Evolutionary conservation across 1,140 invertebrate genomes (phyloP), one percentile per base, ranked within the genome.

Genomic region (Oppia nitens): DNA sequence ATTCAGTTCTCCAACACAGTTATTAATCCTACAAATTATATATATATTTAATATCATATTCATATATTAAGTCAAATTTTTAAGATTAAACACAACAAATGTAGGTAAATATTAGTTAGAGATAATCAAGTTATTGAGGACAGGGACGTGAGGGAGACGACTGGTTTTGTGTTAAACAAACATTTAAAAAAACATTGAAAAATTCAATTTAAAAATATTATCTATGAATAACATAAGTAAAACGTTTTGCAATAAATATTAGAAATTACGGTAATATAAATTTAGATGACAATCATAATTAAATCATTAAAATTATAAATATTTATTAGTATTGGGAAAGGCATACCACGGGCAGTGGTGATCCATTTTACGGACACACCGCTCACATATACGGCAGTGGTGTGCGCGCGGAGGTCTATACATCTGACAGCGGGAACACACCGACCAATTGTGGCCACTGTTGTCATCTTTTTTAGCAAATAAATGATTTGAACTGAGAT

Each of bases 1-100:
- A 79, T 99, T 99, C 68, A 89, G 92, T 75, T 98, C 93, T 4
- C 95, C 96, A 3, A 99, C 93, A 76, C 96, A 99, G 72, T 99
- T 99, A 69, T 98, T 98, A 0, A 98, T 87, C 88, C 90, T 40
- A 40, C 17, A 40, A 40, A 40, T 6, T 40, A 40, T 9, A 17
- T 6, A 40, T 9, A 40, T 9, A 40, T 17, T 17, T 40, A 6
- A 40, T 9, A 40, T 40, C 17, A 6, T 6, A 40, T 17, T 40
- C 32, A 40, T 40, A 40, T 40, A 40, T 40, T 9, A n/a, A n/a
- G n/a, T n/a, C n/a, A n/a, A n/a, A n/a, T n/a, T n/a, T n/a, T n/a
- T n/a, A n/a, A n/a, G n/a, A n/a, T n/a, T n/a, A n/a, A n/a, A n/a
- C n/a, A n/a, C n/a, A n/a, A n/a, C n/a, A n/a, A n/a, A n/a, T n/a